Base-by-base conservation (phyloP, 2,888 invertebrate species). In the Polietes domitor region DNA sequence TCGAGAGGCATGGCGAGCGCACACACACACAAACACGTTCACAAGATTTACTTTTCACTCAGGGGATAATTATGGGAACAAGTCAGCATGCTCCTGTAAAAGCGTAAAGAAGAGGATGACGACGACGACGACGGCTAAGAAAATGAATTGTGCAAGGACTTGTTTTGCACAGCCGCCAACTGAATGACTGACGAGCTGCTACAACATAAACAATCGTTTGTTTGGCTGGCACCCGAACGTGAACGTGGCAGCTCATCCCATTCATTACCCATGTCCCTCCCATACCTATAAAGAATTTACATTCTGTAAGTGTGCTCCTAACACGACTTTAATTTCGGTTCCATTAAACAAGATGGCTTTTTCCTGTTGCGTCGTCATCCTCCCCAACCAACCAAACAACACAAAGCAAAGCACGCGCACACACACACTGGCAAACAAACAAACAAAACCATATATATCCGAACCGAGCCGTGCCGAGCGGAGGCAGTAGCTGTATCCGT, bases 31-130 rank as follows among this genome's bases (percentile, higher is more conserved):
- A 58, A 24, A 58, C 15, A 58, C 21, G 26, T 61, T 65, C 65
- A 9, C 19, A 43, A 41, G 68, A 68, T 78, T 24, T 26, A 73
- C 73, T 75, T 76, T 61, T 37, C 37, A 82, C 76, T 28, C 68
- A n/a, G 50, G 24, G 73, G 76, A 83, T 83, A 83, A 83, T 83
- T 80, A 79, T 76, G 72, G 43, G 28, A 73, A 68, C 72, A 79
- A 80, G 53, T 83, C 76, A 77, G 76, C 76, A 65, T 82, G 47
- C 58, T 79, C 26, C 61, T 71, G 28, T 63, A 74, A 58, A 24
- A 61, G 61, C 17, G 4, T n/a, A 4, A 15, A 41, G 41, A n/a
- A 47, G 15, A 15, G n/a, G 47, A 6, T 2, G 65, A 47, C 26
- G 41, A 19, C 7, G 37, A 32, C 17, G 15, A 63, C 70, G 15